A percentile compares a stretch with the other conserved stretches of the same genome.
Conservation (phyloP, 2,888 invertebrate species). For the Drosophila prolongata region DNA sequence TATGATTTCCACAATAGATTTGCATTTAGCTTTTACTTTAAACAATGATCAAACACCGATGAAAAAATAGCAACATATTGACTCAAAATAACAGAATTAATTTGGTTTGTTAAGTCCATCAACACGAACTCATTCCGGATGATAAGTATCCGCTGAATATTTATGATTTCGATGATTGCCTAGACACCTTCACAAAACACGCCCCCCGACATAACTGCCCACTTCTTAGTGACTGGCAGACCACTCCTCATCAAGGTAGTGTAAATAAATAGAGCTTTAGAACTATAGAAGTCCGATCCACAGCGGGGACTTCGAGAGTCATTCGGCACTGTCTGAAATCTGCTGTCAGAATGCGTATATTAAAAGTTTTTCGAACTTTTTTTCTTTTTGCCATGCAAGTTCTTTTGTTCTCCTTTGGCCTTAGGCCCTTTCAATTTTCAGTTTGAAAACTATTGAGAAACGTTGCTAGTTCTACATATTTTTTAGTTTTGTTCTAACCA, state of each 20-base stretch:
- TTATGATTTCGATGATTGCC: constrained; percentile 27
- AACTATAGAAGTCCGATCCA: constrained; percentile 31
- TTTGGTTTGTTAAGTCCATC: constrained; percentile 27
- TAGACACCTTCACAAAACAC: constrained; percentile 27
- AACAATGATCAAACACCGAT: constrained; percentile 21
- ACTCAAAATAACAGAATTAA: constrained; percentile 5
- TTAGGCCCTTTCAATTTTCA: constrained; percentile 46
- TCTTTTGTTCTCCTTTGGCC: constrained; percentile 38
- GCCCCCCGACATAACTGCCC: constrained; percentile 6
- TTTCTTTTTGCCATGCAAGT: constrained; percentile 46
- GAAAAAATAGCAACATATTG: constrained; percentile 4
- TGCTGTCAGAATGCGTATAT: constrained; percentile 24
- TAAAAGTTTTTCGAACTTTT: constrained; percentile 9
- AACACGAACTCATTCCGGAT: constrained; percentile 32
- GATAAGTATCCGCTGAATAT: background rate
- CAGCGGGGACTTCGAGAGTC: constrained; percentile 6
- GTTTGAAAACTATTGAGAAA: constrained; percentile 66
- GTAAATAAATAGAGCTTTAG: constrained; percentile 53
- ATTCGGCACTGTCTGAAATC: constrained; percentile 6
- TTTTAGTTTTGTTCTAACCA: constrained; percentile 20
- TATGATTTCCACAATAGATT: constrained; percentile 34
- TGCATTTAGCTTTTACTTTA: constrained; percentile 42
- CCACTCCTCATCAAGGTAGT: constrained; percentile 48
- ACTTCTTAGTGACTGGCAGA: background rate
- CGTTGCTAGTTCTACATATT: constrained; percentile 83